Percentiles rank a stretch among this genome's conserved stretches.
These are phyloP conservation scores for Xenotilapia longispinis DNA, from an alignment of 2,113 vertebrate genomes.

Conservation along the genomic window DNA sequence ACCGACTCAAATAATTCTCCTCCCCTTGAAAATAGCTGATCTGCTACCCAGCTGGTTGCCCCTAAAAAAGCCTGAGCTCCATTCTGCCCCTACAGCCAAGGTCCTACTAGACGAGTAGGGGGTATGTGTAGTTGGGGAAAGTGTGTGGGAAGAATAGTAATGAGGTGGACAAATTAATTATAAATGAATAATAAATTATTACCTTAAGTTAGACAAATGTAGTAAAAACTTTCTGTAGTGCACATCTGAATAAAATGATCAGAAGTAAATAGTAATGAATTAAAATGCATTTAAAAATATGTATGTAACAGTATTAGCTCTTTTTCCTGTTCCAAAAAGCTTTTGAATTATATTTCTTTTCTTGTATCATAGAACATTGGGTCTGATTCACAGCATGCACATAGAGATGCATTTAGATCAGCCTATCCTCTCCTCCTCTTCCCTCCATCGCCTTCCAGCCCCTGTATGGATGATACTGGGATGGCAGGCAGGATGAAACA, in stretches of 20 bases:
- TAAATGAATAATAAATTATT: background rate
- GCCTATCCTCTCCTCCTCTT: conserved; percentile 12
- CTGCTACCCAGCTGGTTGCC: conserved; percentile 46
- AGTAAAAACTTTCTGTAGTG: conserved; percentile 44
- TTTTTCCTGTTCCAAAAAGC: background rate
- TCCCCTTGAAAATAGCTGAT: conserved; percentile 24
- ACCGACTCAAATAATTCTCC: conserved; percentile 30
- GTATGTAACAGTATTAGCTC: background rate
- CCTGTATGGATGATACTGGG: conserved; percentile 53
- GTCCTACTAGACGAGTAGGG: background rate
- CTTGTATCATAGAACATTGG: conserved; percentile 37
- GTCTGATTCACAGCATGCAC: conserved; percentile 33
- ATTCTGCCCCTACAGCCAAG: background rate
- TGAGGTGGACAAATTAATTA: background rate
- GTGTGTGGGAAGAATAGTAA: background rate
- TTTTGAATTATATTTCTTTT: background rate
- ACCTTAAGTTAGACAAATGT: background rate
- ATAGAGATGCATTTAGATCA: conserved; percentile 46
- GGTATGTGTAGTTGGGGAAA: background rate
- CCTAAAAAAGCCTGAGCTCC: conserved; percentile 22
- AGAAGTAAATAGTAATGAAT: background rate
- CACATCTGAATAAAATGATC: conserved; percentile 1
- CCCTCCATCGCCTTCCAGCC: conserved; percentile 35
- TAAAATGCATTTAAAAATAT: background rate
- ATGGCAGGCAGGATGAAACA: conserved; percentile 58